Evolutionary conservation across 2,888 invertebrate genomes (phyloP).

Genomic region (Ophioninae sp.): DNA sequence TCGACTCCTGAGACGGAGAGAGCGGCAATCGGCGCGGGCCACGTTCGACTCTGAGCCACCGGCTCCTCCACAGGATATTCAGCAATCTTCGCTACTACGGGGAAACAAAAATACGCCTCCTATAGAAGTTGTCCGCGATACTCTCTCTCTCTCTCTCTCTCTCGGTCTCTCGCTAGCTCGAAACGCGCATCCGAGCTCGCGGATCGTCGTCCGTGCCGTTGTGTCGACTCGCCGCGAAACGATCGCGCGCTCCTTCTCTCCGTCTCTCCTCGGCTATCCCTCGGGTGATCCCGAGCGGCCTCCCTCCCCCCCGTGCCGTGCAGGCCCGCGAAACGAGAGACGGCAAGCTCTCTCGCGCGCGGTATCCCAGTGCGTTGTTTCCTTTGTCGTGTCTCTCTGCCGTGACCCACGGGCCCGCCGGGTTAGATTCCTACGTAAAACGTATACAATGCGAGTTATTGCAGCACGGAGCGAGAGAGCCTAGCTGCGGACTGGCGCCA

Average conservation of each 20-base stretch:
- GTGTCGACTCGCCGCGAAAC: conserved; percentile 50
- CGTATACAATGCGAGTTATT: conserved; percentile 81
- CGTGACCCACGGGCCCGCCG: conserved; percentile 79
- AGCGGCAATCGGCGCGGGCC: conserved; percentile 29
- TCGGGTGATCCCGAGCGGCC: not conserved
- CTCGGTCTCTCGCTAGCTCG: conserved; percentile 28
- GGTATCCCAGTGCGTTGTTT: conserved; percentile 66
- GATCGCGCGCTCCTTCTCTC: conserved; percentile 14
- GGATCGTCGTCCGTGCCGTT: conserved; percentile 51
- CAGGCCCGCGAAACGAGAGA: conserved; percentile 21
- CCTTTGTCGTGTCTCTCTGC: conserved; percentile 71
- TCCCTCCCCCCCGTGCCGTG: not conserved
- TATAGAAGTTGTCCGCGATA: conserved; percentile 27
- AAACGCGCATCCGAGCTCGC: conserved; percentile 55
- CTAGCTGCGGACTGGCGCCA: conserved; percentile 75
- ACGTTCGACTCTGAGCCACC: conserved; percentile 28
- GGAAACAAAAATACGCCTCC: conserved; percentile 35
- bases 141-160: conserved; percentile 16
- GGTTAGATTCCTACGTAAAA: conserved; percentile 79
- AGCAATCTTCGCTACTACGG: conserved; percentile 53
- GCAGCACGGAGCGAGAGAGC: conserved; percentile 71
- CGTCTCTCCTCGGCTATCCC: conserved; percentile 3
- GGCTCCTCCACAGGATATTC: conserved; percentile 35
- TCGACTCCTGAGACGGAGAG: conserved; percentile 50
- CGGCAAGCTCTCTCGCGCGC: conserved; percentile 40